Evolutionary conservation across 2,888 invertebrate genomes (phyloP).

Genomic region (Epistrophe grossulariae): DNA sequence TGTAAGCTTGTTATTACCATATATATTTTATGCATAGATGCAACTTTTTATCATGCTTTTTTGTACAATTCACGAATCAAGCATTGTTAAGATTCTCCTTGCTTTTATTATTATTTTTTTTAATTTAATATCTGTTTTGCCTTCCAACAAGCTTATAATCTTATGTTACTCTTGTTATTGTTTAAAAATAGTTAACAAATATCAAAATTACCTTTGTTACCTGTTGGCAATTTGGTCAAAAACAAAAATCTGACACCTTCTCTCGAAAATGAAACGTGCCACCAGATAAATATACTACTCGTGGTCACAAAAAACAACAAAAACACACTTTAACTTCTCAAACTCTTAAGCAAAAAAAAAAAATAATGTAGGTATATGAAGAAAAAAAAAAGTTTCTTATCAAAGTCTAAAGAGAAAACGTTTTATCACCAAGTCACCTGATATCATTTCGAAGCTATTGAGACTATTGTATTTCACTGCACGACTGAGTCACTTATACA

Average conservation of each 20-base stretch:
- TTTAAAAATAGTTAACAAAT: slow-evolving; percentile 23
- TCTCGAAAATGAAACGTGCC: slow-evolving; percentile 27
- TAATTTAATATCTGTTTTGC: neutral
- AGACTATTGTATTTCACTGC: slow-evolving; percentile 65
- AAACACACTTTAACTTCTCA: slow-evolving; percentile 13
- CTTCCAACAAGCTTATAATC: neutral
- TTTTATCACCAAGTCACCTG: slow-evolving; percentile 72
- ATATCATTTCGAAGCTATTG: slow-evolving; percentile 65
- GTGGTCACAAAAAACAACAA: slow-evolving; percentile 9
- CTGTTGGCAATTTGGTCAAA: slow-evolving; percentile 7
- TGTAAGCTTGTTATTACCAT: neutral
- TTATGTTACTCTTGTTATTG: slow-evolving; percentile 3
- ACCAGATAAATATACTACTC: neutral
- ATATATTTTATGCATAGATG: neutral
- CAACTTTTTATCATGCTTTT: neutral
- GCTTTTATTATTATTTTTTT: neutral
- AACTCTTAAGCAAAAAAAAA: neutral
- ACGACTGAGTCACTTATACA: slow-evolving; percentile 62
- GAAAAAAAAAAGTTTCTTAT: slow-evolving; percentile 54
- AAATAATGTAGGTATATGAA: neutral
- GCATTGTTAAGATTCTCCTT: slow-evolving; percentile 15
- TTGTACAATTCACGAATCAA: neutral
- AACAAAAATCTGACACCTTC: slow-evolving; percentile 36
- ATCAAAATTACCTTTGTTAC: slow-evolving; percentile 27
- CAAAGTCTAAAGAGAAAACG: slow-evolving; percentile 43